Evolutionary conservation across 2,113 vertebrate genomes (phyloP).

Genomic region (Cryptoleucopteryx plumbea): DNA sequence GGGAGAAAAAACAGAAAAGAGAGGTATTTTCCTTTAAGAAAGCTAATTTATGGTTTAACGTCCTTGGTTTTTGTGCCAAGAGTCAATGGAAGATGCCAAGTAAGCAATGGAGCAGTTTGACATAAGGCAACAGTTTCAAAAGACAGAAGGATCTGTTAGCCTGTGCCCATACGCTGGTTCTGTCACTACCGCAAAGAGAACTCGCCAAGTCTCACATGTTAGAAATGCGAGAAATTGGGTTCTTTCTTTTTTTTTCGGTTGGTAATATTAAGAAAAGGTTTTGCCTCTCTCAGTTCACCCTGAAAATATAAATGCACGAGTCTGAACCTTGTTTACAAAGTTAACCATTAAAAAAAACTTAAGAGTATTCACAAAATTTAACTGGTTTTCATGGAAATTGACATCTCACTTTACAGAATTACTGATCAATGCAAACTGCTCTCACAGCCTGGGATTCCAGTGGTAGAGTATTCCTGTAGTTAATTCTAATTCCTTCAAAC

Average conservation of each 20-base stretch:
- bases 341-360: neutral
- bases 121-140: conserved; percentile 1
- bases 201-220: neutral
- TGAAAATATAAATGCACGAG: neutral
- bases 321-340: neutral
- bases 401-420: neutral
- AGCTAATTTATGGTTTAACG: conserved; percentile 40
- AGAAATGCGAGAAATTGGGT: neutral
- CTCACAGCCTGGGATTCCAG: neutral
- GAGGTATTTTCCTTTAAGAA: conserved; percentile 74
- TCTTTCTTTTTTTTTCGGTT: neutral
- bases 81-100: conserved; percentile 32
- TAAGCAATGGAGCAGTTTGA: conserved; percentile 12
- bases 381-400: neutral
- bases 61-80: conserved; percentile 39
- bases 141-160: neutral
- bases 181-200: neutral
- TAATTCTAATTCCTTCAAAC: neutral
- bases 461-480: neutral
- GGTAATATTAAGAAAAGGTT: neutral
- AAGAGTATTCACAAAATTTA: neutral
- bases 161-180: neutral
- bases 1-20: conserved; percentile 70
- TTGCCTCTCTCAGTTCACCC: neutral
- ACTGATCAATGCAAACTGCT: neutral